A percentile compares a stretch with the other conserved stretches of the same genome.
Conservation (phyloP, 2,797 vertebrate species). For the Acanthopagrus latus region DNA sequence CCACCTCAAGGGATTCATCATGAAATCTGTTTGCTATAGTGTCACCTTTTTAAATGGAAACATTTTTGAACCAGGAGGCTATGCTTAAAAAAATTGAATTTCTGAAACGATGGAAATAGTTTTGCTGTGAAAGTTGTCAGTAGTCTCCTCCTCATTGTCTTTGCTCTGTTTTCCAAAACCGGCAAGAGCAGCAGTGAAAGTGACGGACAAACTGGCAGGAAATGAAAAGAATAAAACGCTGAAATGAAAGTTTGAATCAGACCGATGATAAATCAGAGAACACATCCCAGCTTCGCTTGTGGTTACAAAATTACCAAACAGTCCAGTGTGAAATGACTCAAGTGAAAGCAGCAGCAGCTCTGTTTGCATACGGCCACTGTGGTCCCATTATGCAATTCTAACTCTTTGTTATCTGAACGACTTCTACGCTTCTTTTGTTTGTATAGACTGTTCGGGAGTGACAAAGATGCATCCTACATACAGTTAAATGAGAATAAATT, state of each 20-base stretch:
- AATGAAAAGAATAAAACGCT: not conserved
- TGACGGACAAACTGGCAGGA: not conserved
- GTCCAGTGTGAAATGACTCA: not conserved
- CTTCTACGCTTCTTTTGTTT: not conserved
- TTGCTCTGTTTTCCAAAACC: conserved; percentile 17
- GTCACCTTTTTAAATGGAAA: not conserved
- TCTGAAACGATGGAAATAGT: not conserved
- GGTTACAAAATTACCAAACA: conserved; percentile 29
- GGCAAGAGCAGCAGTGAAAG: not conserved
- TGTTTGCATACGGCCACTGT: not conserved
- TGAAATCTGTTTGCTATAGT: not conserved
- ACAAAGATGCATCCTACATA: not conserved
- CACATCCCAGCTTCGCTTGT: not conserved
- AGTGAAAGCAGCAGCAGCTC: not conserved
- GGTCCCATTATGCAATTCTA: not conserved
- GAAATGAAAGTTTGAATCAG: conserved; percentile 41
- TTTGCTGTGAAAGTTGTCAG: not conserved
- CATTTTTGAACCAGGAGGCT: not conserved
- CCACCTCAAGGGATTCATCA: not conserved
- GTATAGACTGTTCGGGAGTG: not conserved
- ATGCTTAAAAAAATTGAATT: not conserved
- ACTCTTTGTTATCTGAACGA: not conserved
- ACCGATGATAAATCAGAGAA: conserved; percentile 17
- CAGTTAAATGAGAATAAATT: not conserved
- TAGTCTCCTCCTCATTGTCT: not conserved